phyloP scores from a whole-genome alignment of 2,113 vertebrate species.

The Daubentonia madagascariensis region DNA sequence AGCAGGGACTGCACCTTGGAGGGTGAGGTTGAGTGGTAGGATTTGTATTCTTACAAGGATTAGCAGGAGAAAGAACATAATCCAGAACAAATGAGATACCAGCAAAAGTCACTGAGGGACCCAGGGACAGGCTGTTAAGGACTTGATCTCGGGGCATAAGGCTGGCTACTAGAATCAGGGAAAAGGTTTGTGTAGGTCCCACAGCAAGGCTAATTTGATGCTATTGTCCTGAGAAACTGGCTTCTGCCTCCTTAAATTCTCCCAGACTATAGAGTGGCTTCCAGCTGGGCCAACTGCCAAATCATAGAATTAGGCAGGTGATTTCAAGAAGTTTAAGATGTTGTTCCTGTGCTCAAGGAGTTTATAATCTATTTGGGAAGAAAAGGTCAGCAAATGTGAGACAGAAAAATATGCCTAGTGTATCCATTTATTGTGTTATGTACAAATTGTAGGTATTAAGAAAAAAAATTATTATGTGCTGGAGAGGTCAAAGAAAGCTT shows the following conservation, averaged over 20 bases:
- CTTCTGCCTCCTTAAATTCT: background rate
- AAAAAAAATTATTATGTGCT: background rate
- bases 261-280: background rate
- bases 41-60: background rate
- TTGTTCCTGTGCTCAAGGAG: background rate
- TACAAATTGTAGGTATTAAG: background rate
- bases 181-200: background rate
- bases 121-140: background rate
- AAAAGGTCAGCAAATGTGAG: background rate
- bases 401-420: background rate
- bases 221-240: background rate
- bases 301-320: background rate
- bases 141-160: background rate
- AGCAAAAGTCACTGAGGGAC: background rate
- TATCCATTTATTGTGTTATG: background rate
- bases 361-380: slow-evolving; percentile 8
- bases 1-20: background rate
- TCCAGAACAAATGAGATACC: background rate
- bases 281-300: background rate
- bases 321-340: background rate
- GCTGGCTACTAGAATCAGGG: background rate
- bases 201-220: background rate
- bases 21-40: background rate
- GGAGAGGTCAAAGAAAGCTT: background rate
- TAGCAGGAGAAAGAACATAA: background rate